Percentiles rank a stretch among this genome's conserved stretches.
Evolutionary conservation across 2,888 invertebrate genomes (phyloP).

Genomic region (Podabrus alpinus): DNA sequence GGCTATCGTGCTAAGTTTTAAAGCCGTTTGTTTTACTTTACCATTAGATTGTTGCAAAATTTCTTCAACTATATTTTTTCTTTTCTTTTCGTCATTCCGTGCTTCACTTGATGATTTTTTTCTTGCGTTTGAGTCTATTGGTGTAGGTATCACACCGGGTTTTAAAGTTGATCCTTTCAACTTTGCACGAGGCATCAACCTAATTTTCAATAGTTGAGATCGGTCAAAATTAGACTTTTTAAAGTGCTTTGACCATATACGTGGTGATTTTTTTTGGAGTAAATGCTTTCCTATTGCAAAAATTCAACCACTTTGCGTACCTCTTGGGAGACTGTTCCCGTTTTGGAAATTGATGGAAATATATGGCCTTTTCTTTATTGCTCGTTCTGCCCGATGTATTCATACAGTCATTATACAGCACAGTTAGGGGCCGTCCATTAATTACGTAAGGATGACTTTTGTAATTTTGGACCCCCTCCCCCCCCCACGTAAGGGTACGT

Average conservation of each 20-base stretch:
- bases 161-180: neutral
- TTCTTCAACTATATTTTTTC: neutral
- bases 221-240: neutral
- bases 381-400: neutral
- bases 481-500: too few relatives aligned
- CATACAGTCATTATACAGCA: neutral
- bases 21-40: neutral
- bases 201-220: neutral
- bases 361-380: neutral
- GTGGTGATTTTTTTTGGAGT: neutral
- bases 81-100: neutral
- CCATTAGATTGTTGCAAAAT: neutral
- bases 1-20: neutral
- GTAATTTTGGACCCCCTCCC: too few relatives aligned
- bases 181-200: neutral
- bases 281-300: neutral
- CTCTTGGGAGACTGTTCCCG: neutral
- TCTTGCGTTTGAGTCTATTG: neutral
- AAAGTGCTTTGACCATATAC: neutral
- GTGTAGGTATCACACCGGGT: neutral
- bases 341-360: neutral
- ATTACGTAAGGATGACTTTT: too few relatives aligned
- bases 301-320: neutral
- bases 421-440: too few relatives aligned
- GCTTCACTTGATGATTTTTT: neutral